A percentile compares a stretch with the other conserved stretches of the same genome.
Evolutionary conservation across 2,888 invertebrate species (phyloP).

Genomic region (Heliconius erato): DNA sequence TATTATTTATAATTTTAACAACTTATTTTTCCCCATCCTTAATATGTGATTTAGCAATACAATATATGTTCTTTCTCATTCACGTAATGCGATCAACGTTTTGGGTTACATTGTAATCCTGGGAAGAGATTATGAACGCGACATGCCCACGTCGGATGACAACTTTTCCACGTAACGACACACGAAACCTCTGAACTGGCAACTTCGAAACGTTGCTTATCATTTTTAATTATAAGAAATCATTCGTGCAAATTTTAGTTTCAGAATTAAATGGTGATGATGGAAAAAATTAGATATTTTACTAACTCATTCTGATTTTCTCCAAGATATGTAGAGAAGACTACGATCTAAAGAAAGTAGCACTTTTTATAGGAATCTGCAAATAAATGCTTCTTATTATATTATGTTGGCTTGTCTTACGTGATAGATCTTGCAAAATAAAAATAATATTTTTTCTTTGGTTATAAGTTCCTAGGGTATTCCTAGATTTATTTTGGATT

Average conservation of each 20-base stretch:
- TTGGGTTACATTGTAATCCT: slow-evolving; percentile 75
- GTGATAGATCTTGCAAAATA: no score
- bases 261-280: background rate
- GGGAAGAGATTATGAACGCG: slow-evolving; percentile 79
- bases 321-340: background rate
- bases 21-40: background rate
- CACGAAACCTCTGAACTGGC: slow-evolving; percentile 62
- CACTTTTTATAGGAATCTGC: no score
- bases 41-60: slow-evolving; percentile 9
- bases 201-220: slow-evolving; percentile 42
- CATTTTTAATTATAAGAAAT: slow-evolving; percentile 36
- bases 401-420: no score
- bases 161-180: slow-evolving; percentile 75
- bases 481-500: no score
- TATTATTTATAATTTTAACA: background rate
- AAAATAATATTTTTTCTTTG: no score
- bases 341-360: background rate
- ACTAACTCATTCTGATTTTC: background rate
- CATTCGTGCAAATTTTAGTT: slow-evolving; percentile 22
- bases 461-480: no score
- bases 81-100: slow-evolving; percentile 70
- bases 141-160: slow-evolving; percentile 61
- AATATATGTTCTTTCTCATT: slow-evolving; percentile 1
- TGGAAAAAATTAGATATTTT: background rate
- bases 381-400: no score